A percentile compares a stretch with the other conserved stretches of the same genome.
These are phyloP conservation scores for Dysdera silvatica DNA, from an alignment of 1,140 invertebrate genomes.

Conservation along the genomic window DNA sequence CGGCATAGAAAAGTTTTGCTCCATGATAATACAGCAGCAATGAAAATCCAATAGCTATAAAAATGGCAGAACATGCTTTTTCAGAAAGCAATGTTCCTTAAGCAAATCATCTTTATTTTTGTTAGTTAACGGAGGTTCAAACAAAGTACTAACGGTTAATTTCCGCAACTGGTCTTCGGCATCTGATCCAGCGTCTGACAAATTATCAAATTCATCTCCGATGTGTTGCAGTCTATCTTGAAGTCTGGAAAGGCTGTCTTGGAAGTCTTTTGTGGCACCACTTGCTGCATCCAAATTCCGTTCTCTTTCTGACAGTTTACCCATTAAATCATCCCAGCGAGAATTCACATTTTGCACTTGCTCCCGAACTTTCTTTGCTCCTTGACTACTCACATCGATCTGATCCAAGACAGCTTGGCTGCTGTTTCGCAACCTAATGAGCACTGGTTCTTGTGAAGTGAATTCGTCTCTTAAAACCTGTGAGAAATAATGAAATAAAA, in stretches of 20 bases:
- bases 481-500: slow-evolving; percentile 42
- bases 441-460: slow-evolving; percentile 75
- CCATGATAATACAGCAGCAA: too few relatives aligned
- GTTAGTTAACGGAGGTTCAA: not conserved
- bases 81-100: too few relatives aligned
- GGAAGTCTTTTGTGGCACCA: slow-evolving; percentile 81
- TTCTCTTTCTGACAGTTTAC: slow-evolving; percentile 70
- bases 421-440: slow-evolving; percentile 73
- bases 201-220: slow-evolving; percentile 72
- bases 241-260: slow-evolving; percentile 69
- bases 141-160: slow-evolving; percentile 47
- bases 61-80: too few relatives aligned
- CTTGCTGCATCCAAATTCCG: slow-evolving; percentile 75
- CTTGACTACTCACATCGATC: slow-evolving; percentile 60
- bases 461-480: slow-evolving; percentile 90
- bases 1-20: too few relatives aligned
- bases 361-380: slow-evolving; percentile 60
- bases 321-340: slow-evolving; percentile 69
- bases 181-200: slow-evolving; percentile 57
- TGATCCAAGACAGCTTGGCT: slow-evolving; percentile 65
- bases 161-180: slow-evolving; percentile 78
- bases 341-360: slow-evolving; percentile 48
- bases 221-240: slow-evolving; percentile 73
- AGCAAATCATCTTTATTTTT: not conserved
- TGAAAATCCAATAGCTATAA: too few relatives aligned